Evolutionary conservation across 2,113 vertebrate species (phyloP), one percentile per base, ranked within the genome.

Genomic region (Neomonachus schauinslandi): DNA sequence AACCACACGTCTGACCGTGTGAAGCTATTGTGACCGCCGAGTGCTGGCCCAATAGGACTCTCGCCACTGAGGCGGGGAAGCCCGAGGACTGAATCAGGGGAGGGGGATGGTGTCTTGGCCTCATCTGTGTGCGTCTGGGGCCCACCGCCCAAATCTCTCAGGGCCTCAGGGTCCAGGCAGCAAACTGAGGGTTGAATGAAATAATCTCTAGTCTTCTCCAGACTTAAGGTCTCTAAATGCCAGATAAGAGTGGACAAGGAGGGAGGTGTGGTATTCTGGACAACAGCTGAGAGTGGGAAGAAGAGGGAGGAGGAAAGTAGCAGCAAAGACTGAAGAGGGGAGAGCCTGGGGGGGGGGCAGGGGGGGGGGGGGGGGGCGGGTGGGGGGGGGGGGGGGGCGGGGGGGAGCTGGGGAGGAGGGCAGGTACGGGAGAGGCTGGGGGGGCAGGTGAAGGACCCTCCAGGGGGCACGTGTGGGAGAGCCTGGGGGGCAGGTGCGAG

Each of bases 41-140:
- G 39, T 4, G 63, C 49, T 28, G 1, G 18, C 14, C 26, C 10
- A 13, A 14, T 33, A 8, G 36, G 61, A 46, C 46, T 71, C 71
- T 19, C 0, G 18, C 18, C 24, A 7, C 6, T 5, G 11, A 14
- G 7, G 8, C n/a, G 2, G 84, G 42, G 16, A 89, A 96, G 79
- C 3, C 74, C 9, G 9, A 36, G 74, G 84, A 28, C 39, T 13
- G 5, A 55, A 91, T 55, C 22, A 59, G 0, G 7, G 42, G 0
- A 67, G 5, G 51, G 1, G 15, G 4, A 4, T 5, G 42, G 26
- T 3, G n/a, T 55, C 49, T 10, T 28, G 65, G 16, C 49, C 46
- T 53, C 2, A 2, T 4, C 1, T 7, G 7, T 22, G 21, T 28
- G 63, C 22, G 13, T 42, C 63, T 28, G 3, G 4, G 9, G 63